phyloP scores from a whole-genome alignment of 2,113 vertebrate species.

The Potamarius usumacintae region DNA sequence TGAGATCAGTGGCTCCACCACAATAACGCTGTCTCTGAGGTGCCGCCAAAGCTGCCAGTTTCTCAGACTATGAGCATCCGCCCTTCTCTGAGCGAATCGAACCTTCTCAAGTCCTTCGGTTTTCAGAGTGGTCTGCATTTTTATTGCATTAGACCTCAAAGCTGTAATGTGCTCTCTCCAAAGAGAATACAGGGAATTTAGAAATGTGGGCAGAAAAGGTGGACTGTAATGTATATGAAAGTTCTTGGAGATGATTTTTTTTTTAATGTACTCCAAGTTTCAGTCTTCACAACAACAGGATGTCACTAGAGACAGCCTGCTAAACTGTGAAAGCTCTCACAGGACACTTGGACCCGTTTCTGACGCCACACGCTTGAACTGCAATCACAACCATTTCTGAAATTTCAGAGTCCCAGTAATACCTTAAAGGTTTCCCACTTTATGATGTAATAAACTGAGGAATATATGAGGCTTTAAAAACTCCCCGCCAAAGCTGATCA shows the following conservation, averaged over 20 bases:
- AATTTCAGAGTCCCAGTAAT: conserved; percentile 32
- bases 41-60: conserved; percentile 68
- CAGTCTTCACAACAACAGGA: conserved; percentile 24
- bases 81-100: conserved; percentile 51
- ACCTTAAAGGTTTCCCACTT: conserved; percentile 48
- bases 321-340: conserved; percentile 24
- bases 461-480: conserved; percentile 47
- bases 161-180: conserved; percentile 60
- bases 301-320: neutral
- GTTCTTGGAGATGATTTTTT: conserved; percentile 16
- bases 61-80: conserved; percentile 49
- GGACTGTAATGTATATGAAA: neutral
- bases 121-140: conserved; percentile 65
- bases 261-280: conserved; percentile 37
- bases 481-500: conserved; percentile 44
- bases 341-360: conserved; percentile 24
- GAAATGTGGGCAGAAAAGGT: conserved; percentile 42
- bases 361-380: neutral
- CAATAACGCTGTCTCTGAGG: conserved; percentile 68
- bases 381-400: conserved; percentile 38
- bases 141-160: conserved; percentile 67
- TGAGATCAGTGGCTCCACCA: conserved; percentile 65
- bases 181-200: conserved; percentile 68
- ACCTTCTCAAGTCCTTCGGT: conserved; percentile 63
- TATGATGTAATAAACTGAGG: conserved; percentile 57